Conservation (phyloP, 2,113 vertebrate genomes). For the Cyrtonyx montezumae region DNA sequence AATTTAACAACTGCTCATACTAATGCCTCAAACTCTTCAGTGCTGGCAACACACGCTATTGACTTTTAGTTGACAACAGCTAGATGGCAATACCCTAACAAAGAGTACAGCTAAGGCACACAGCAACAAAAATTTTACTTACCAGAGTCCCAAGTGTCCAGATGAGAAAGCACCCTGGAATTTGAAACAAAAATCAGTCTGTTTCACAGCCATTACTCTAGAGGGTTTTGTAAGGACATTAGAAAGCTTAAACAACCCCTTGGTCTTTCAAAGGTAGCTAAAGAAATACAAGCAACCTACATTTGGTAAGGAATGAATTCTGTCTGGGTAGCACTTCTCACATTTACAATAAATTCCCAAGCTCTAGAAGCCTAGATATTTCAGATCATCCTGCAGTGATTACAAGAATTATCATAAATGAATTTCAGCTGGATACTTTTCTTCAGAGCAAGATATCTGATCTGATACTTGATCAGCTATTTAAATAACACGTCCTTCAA, state of each 20-base stretch:
- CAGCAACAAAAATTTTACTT: slow-evolving; percentile 63
- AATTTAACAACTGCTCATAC: neutral
- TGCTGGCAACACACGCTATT: neutral
- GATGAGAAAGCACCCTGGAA: slow-evolving; percentile 86
- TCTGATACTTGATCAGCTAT: neutral
- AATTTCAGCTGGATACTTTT: neutral
- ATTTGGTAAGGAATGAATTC: neutral
- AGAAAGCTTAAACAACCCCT: neutral
- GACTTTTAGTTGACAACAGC: neutral
- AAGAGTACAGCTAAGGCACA: neutral
- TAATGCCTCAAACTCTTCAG: neutral
- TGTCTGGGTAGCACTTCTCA: neutral
- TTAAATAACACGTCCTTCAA: neutral
- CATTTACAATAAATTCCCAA: neutral
- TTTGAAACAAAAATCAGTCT: slow-evolving; percentile 24
- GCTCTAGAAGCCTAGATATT: neutral
- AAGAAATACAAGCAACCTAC: neutral
- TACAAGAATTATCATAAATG: neutral
- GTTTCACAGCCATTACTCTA: neutral
- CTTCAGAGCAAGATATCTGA: neutral
- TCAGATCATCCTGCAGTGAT: neutral
- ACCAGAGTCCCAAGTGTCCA: slow-evolving; percentile 85
- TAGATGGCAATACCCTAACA: neutral
- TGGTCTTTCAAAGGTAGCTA: neutral
- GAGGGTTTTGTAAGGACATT: neutral